Conservation (phyloP, 2,797 vertebrate species). For the Poeciliopsis infans region DNA sequence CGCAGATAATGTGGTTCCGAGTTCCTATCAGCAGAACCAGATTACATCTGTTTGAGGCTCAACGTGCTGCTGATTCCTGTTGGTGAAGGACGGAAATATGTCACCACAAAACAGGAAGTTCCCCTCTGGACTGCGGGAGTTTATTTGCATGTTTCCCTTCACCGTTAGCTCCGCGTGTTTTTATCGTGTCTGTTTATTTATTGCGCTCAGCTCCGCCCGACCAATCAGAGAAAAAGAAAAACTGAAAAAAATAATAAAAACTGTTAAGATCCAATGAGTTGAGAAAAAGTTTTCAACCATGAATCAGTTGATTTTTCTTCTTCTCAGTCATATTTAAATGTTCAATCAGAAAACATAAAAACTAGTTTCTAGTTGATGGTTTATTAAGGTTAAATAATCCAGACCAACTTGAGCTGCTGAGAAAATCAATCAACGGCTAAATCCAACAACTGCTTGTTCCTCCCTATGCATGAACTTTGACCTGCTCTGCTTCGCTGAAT, state of each 20-base stretch:
- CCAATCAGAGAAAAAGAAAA: not conserved
- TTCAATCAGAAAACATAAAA: not conserved
- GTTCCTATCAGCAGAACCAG: not conserved
- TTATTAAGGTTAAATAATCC: not conserved
- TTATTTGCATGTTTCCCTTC: not conserved
- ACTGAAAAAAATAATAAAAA: too few relatives aligned
- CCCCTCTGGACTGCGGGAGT: not conserved
- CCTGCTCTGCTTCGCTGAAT: not conserved
- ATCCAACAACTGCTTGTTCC: too few relatives aligned
- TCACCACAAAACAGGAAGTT: not conserved
- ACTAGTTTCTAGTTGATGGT: not conserved
- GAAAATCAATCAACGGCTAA: not conserved
- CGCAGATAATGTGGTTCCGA: too few relatives aligned
- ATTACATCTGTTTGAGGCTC: not conserved
- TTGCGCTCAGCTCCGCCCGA: not conserved
- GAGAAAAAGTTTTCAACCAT: not conserved
- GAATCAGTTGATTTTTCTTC: not conserved
- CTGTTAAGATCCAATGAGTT: not conserved
- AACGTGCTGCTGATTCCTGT: not conserved
- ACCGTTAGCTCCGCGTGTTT: not conserved
- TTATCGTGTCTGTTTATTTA: not conserved
- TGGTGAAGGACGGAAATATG: not conserved
- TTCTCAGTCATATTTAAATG: not conserved
- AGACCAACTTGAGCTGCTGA: not conserved
- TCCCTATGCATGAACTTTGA: not conserved